Base-by-base conservation (phyloP, 2,113 vertebrate genomes). In the Alaudala cheleensis region DNA sequence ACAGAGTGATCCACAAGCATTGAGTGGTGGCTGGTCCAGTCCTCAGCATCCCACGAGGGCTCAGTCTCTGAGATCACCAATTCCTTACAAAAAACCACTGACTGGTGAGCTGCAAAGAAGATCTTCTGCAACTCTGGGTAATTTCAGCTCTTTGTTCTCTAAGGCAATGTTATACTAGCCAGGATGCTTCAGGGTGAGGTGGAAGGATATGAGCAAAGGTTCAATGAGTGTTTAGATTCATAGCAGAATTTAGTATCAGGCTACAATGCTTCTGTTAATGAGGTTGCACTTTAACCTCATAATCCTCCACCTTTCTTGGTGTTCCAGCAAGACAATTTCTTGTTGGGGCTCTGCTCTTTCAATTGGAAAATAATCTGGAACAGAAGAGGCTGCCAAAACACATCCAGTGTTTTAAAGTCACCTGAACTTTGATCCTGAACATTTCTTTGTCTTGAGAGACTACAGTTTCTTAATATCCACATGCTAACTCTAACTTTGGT, bases 121-220 rank as follows among this genome's bases (percentile, higher is more conserved):
- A n/a, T 98, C 98, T 28, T 99, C 99, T 56, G 78, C 98, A 4
- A 94, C 97, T 7, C 98, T 99, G 25, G 99, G 99, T 99, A 98
- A 97, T 77, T 96, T 89, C 61, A 49, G 19, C 56, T 81, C 20
- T 83, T 81, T 86, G 10, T 81, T 74, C 53, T 94, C 4, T 73
- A 45, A 39, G 57, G 20, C 51, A 58, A 2, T 86, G 57, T 70
- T 62, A 15, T 73, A 51, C 13, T 71, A 66, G n/a, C n/a, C 17
- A 31, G 37, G 33, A 40, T 85, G n/a, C 45, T 88, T 77, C 51
- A 34, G 45, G 64, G 9, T 70, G 45, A 82, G 33, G 34, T 83
- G 44, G 49, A 81, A 92, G 69, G 51, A 77, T 22, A 7, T 61
- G 28, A 82, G 54, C 33, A 50, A 70, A 73, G 6, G 42, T 56